phyloP scores from a whole-genome alignment of 1,140 invertebrate species.

The Drosophila ambigua region DNA sequence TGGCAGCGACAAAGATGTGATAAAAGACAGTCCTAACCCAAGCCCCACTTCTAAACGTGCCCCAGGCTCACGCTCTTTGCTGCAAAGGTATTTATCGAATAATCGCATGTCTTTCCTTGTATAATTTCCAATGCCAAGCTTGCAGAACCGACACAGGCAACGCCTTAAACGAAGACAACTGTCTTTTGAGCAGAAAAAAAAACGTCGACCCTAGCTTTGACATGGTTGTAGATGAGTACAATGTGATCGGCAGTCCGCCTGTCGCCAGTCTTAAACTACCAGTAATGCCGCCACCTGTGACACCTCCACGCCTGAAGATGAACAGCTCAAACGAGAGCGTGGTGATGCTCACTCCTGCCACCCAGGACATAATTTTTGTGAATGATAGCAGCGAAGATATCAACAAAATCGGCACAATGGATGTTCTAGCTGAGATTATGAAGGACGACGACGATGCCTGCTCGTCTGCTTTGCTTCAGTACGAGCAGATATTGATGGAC shows the following conservation, averaged over 20 bases:
- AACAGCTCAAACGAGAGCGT: conserved; percentile 56
- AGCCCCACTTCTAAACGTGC: conserved; percentile 38
- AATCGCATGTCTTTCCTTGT: background rate
- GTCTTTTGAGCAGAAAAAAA: conserved; percentile 14
- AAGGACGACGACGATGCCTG: conserved; percentile 59
- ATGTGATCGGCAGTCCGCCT: no score
- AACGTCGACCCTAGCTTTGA: conserved; percentile 41
- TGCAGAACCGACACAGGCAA: conserved; percentile 56
- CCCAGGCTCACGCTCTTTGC: conserved; percentile 46
- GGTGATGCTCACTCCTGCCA: conserved; percentile 59
- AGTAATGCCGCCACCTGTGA: conserved; percentile 24
- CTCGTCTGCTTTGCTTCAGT: conserved; percentile 33
- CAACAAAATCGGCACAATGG: conserved; percentile 57
- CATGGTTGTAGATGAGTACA: conserved; percentile 39
- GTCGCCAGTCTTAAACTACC: background rate
- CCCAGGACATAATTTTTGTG: conserved; percentile 74
- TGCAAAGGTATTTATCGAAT: conserved; percentile 51
- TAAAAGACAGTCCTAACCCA: conserved; percentile 68
- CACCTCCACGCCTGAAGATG: conserved; percentile 25
- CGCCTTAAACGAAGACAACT: conserved; percentile 28
- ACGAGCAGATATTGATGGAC: conserved; percentile 48
- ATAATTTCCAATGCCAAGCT: conserved; percentile 45
- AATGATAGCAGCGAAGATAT: conserved; percentile 58
- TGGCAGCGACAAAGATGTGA: conserved; percentile 53
- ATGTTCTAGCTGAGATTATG: conserved; percentile 62